Percentiles rank a stretch among this genome's conserved stretches.
Conservation (phyloP, 2,797 vertebrate genomes). For the Sebastolobus altivelis region DNA sequence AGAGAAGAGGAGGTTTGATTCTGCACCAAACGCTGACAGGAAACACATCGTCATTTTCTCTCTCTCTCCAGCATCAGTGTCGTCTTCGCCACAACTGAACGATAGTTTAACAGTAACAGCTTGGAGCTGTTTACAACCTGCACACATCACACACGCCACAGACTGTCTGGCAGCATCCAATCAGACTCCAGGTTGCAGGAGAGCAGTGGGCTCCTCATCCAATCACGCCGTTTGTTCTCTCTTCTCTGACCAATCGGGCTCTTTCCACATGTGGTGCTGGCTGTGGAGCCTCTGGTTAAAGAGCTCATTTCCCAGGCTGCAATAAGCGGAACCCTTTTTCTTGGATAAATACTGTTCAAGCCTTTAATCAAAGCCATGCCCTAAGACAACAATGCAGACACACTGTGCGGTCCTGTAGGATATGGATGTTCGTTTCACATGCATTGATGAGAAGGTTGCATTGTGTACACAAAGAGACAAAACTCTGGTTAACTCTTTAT, state of each 20-base stretch:
- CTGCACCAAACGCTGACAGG: constrained; percentile 59
- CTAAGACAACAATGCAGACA: constrained; percentile 45
- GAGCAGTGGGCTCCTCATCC: constrained; percentile 41
- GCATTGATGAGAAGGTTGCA: not conserved
- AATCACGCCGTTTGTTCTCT: constrained; percentile 53
- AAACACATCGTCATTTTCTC: constrained; percentile 56
- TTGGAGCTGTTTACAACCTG: constrained; percentile 75
- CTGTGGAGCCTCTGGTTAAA: constrained; percentile 67
- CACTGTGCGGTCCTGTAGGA: not conserved
- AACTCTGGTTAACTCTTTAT: not conserved
- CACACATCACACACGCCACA: constrained; percentile 77
- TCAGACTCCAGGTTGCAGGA: constrained; percentile 35
- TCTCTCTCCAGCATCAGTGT: constrained; percentile 56
- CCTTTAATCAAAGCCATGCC: constrained; percentile 74
- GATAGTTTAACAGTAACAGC: constrained; percentile 72
- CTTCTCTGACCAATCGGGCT: constrained; percentile 44
- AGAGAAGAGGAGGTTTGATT: constrained; percentile 39
- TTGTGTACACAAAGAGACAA: not conserved
- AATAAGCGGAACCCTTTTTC: constrained; percentile 73
- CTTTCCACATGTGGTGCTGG: constrained; percentile 70
- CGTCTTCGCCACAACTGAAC: constrained; percentile 70
- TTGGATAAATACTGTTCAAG: constrained; percentile 69
- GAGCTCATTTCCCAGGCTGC: constrained; percentile 77
- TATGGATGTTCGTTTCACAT: constrained; percentile 1
- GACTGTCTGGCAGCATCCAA: constrained; percentile 61